Evolutionary conservation across 2,888 invertebrate species (phyloP).

Genomic region (Dione vanillae): DNA sequence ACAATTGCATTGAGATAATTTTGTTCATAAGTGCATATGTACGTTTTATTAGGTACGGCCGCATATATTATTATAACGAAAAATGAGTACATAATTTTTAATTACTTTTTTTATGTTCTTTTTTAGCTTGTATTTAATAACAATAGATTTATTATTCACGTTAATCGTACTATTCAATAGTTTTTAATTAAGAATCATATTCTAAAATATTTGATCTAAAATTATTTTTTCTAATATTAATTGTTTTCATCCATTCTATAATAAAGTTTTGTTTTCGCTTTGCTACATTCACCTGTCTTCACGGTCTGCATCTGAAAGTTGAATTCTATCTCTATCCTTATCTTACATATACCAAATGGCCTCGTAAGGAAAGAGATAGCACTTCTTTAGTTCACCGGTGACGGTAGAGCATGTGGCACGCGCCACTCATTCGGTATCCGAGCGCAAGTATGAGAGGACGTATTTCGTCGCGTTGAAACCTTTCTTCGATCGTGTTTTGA

Average conservation of each 20-base stretch:
- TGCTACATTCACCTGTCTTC: constrained; percentile 73
- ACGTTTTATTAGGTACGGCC: background rate
- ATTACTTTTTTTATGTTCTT: too few relatives aligned
- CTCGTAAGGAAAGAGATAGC: constrained; percentile 70
- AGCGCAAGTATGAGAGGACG: constrained; percentile 68
- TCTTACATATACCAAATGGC: constrained; percentile 58
- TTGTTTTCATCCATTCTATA: constrained; percentile 29
- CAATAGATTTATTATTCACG: background rate
- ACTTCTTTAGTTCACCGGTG: constrained; percentile 56
- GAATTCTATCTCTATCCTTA: constrained; percentile 66
- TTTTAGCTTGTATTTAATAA: background rate
- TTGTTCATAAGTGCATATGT: constrained; percentile 7
- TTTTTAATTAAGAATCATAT: too few relatives aligned
- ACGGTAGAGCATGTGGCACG: constrained; percentile 63
- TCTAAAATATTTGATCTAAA: background rate
- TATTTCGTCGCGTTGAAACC: constrained; percentile 51
- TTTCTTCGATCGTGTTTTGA: constrained; percentile 71
- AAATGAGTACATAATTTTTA: too few relatives aligned
- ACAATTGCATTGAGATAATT: constrained; percentile 37
- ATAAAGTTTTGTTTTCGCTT: constrained; percentile 42
- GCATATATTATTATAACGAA: too few relatives aligned
- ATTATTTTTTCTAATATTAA: background rate
- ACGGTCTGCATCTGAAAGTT: constrained; percentile 58
- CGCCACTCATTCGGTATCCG: constrained; percentile 80
- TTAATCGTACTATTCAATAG: background rate